Base-by-base conservation (phyloP, 1,140 invertebrate genomes). In the Papilio helenus region DNA sequence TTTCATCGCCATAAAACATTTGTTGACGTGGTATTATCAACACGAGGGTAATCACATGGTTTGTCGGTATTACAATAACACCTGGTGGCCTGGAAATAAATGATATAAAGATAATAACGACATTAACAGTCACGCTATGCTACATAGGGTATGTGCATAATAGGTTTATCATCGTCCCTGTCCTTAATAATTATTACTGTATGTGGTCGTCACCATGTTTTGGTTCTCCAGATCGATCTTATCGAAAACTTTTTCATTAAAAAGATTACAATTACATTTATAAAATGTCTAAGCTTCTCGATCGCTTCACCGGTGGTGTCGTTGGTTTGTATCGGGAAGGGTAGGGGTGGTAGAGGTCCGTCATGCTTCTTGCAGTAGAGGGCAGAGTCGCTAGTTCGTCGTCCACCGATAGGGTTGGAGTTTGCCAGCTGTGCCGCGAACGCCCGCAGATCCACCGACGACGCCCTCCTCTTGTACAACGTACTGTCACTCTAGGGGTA, bases 401-500 rank as follows among this genome's bases (percentile, higher is more conserved):
- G 58, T 80, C 79, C 44, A 20, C 79, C 79, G 10, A 55, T 71
- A 16, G 83, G 74, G 73, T 79, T 81, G 14, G 79, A 76, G 61
- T 76, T 20, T 1, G 29, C 34, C 18, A 77, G 7, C 16, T 39
- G 78, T 55, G 83, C 83, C 23, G 68, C 74, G 39, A 81, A 39
- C 26, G 80, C 74, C 79, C 88, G 81, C 85, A 86, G 80, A 42
- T 84, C 85, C 84, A 83, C 58, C 80, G 86, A 84, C 9, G 84
- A 81, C 42, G 76, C 77, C 26, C 78, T 34, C 42, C 61, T 74
- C 83, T 85, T 84, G 20, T 81, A 72, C 73, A 79, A 49, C 76
- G 79, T 79, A 81, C 83, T 86, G 79, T 83, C 88, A 90, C 92
- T 93, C 92, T 93, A 92, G 90, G 86, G 76, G 81, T 85, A 80